Conservation (phyloP, 2,113 vertebrate species). For the Anguilla japonica region DNA sequence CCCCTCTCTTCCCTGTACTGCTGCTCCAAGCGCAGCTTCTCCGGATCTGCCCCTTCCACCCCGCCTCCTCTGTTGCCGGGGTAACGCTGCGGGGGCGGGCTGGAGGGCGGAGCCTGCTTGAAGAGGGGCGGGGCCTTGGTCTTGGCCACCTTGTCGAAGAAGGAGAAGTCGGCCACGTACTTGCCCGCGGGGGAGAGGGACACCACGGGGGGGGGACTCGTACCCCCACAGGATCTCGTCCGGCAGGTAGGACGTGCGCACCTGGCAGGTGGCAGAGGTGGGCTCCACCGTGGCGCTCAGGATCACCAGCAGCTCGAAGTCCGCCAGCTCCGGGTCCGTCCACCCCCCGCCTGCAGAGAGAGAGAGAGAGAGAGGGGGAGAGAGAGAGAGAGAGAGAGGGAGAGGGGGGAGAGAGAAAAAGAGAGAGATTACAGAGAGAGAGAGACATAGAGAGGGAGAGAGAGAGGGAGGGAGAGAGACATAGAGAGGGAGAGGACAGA, state of each 20-base stretch:
- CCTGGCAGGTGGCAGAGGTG: constrained; percentile 93
- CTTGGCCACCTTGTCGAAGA: constrained; percentile 91
- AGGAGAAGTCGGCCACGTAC: constrained; percentile 90
- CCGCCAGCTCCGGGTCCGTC: constrained; percentile 80
- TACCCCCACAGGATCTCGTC: constrained; percentile 98
- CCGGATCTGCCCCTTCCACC: constrained; percentile 61
- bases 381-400: background rate
- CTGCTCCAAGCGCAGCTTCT: constrained; percentile 85
- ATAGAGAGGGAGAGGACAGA: background rate
- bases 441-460: background rate
- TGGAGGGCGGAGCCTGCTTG: constrained; percentile 60
- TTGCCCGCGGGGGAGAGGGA: constrained; percentile 88
- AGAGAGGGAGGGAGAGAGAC: background rate
- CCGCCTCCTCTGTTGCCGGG: constrained; percentile 51
- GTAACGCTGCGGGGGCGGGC: constrained; percentile 31
- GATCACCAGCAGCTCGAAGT: constrained; percentile 93
- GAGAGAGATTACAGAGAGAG: no score
- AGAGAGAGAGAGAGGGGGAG: background rate
- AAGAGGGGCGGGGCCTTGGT: constrained; percentile 60
- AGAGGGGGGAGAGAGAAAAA: background rate
- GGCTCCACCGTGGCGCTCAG: constrained; percentile 93
- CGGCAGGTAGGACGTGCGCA: constrained; percentile 93
- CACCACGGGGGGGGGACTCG: constrained; percentile 85
- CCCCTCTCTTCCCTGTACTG: constrained; percentile 64
- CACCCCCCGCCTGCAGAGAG: constrained; percentile 58